A percentile compares a stretch with the other conserved stretches of the same genome.
Conservation (phyloP, 2,888 invertebrate species). For the Cactoblastis cactorum region DNA sequence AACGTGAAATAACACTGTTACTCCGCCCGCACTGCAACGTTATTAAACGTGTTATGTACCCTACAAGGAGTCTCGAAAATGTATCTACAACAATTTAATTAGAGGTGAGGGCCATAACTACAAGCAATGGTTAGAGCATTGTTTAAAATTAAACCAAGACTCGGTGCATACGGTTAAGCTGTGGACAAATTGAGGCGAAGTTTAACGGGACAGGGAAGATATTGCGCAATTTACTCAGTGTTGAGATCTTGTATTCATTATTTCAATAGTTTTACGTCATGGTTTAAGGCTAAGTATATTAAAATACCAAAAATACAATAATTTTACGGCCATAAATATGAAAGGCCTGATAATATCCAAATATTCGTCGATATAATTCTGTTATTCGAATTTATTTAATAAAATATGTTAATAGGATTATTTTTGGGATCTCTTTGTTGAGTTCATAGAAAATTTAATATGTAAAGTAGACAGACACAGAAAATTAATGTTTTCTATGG, state of each 20-base stretch:
- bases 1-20: slow-evolving; percentile 41
- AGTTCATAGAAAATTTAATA: too few species aligned
- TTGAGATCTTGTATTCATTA: not conserved
- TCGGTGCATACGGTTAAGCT: not conserved
- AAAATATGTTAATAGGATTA: too few species aligned
- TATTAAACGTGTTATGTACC: slow-evolving; percentile 19
- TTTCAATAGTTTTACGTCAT: too few species aligned
- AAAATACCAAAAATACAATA: too few species aligned
- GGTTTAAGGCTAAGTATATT: too few species aligned
- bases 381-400: too few species aligned
- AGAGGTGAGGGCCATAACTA: slow-evolving; percentile 29
- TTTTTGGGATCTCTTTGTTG: too few species aligned
- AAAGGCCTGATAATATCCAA: too few species aligned
- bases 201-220: not conserved
- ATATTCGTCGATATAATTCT: too few species aligned
- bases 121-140: slow-evolving; percentile 24
- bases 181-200: slow-evolving; percentile 1
- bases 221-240: not conserved
- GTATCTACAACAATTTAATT: slow-evolving; percentile 31
- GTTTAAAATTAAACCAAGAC: slow-evolving; percentile 26
- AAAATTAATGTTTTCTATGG: too few species aligned
- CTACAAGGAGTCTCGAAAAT: slow-evolving; percentile 20
- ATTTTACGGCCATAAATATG: too few species aligned
- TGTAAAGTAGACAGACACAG: too few species aligned
- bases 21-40: slow-evolving; percentile 27